Conservation (phyloP, 2,113 vertebrate genomes). For the Acinonyx jubatus region DNA sequence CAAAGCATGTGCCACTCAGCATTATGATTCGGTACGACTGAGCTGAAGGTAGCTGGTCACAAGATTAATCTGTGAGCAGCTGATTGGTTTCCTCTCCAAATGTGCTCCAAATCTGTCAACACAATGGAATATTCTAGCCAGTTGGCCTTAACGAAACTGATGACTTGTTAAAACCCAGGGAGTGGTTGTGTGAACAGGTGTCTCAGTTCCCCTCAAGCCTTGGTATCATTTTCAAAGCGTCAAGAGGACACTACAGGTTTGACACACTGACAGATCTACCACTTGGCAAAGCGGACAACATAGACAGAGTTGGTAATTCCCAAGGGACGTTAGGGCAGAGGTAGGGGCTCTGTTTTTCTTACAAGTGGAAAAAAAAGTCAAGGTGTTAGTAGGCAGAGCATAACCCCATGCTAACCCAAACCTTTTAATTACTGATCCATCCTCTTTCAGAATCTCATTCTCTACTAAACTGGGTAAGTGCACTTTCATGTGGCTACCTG, state of each 20-base stretch:
- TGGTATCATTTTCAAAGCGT: neutral
- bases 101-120: neutral
- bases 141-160: neutral
- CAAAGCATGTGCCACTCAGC: neutral
- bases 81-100: neutral
- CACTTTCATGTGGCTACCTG: slow-evolving; percentile 89
- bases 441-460: slow-evolving; percentile 90
- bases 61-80: neutral
- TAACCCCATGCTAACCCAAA: slow-evolving; percentile 87
- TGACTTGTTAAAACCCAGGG: neutral
- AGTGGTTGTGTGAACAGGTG: rapidly evolving
- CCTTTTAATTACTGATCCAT: slow-evolving; percentile 97
- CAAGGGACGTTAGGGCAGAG: no score
- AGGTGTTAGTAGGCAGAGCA: slow-evolving; percentile 70
- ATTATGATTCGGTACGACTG: neutral
- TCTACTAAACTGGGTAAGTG: slow-evolving; percentile 92
- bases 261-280: neutral
- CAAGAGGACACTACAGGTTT: neutral
- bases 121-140: neutral
- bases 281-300: neutral
- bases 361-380: neutral
- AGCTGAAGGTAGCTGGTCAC: neutral
- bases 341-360: neutral
- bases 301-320: neutral
- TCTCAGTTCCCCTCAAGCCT: neutral